Conservation (phyloP, 2,113 vertebrate genomes). For the Xiphophorus couchianus region DNA sequence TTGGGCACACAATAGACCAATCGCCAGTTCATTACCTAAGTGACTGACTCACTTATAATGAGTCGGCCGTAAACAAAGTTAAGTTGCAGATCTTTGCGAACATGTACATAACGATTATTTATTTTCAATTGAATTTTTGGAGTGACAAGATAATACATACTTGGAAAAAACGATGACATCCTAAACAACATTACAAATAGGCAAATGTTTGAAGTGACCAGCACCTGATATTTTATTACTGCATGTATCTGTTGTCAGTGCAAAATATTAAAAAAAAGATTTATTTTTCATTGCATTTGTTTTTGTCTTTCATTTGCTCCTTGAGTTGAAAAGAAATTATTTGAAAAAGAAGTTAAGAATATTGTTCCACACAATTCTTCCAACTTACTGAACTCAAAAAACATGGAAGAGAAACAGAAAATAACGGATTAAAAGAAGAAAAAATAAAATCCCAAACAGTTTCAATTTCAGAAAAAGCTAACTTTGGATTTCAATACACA, state of each 20-base stretch:
- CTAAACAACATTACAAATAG: not conserved
- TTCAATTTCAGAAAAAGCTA: not conserved
- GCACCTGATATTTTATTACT: not conserved
- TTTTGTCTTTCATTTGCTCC: not conserved
- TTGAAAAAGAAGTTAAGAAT: not conserved
- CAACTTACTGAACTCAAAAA: no score
- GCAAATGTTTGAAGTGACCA: not conserved
- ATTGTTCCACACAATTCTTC: not conserved
- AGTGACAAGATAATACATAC: not conserved
- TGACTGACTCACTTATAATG: no score
- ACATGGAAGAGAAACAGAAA: no score
- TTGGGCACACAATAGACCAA: no score
- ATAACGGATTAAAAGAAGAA: no score
- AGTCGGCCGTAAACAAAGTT: no score
- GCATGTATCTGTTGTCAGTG: not conserved
- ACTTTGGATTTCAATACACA: constrained; percentile 24
- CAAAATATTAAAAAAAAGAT: not conserved
- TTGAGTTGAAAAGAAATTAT: not conserved
- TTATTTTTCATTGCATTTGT: not conserved
- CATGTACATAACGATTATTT: no score
- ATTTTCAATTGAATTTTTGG: no score
- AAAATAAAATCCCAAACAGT: no score
- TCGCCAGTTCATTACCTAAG: no score
- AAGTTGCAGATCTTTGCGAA: no score
- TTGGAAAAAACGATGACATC: not conserved